These are phyloP conservation scores for Eriocheir sinensis DNA, from an alignment of 1,140 invertebrate genomes.

Conservation along the genomic window DNA sequence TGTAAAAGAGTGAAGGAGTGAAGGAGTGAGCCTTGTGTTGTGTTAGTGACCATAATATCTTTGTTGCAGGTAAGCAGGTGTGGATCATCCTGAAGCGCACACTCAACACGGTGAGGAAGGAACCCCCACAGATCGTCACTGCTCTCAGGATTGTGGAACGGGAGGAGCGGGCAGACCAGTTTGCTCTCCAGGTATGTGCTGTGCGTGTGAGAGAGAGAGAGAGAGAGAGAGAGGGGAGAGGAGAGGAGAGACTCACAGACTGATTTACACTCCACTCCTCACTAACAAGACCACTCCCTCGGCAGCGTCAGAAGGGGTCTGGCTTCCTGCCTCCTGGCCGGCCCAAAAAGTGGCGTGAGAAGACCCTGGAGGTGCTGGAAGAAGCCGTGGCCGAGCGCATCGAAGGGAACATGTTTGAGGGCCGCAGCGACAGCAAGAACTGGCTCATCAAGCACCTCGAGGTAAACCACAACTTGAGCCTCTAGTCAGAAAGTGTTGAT, in stretches of 20 bases:
- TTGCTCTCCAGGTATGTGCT: slow-evolving; percentile 86
- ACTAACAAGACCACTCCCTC: neutral
- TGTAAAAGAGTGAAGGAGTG: neutral
- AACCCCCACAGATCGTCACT: slow-evolving; percentile 97
- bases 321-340: slow-evolving; percentile 96
- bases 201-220: too few relatives aligned
- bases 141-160: slow-evolving; percentile 97
- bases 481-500: too few relatives aligned
- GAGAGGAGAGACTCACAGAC: too few relatives aligned
- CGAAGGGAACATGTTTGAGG: slow-evolving; percentile 95
- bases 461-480: too few relatives aligned
- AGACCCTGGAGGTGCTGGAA: slow-evolving; percentile 87
- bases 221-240: too few relatives aligned
- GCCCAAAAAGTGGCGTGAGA: slow-evolving; percentile 95
- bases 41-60: neutral
- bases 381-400: slow-evolving; percentile 91
- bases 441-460: slow-evolving; percentile 93
- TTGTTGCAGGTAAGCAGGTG: slow-evolving; percentile 90
- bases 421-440: slow-evolving; percentile 94
- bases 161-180: slow-evolving; percentile 95
- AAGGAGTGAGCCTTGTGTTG: neutral
- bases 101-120: slow-evolving; percentile 95
- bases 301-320: slow-evolving; percentile 88
- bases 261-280: too few relatives aligned
- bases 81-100: slow-evolving; percentile 94